Percentiles rank a stretch among this genome's conserved stretches.
phyloP scores from a whole-genome alignment of 2,113 vertebrate species.

The Gavia stellata region DNA sequence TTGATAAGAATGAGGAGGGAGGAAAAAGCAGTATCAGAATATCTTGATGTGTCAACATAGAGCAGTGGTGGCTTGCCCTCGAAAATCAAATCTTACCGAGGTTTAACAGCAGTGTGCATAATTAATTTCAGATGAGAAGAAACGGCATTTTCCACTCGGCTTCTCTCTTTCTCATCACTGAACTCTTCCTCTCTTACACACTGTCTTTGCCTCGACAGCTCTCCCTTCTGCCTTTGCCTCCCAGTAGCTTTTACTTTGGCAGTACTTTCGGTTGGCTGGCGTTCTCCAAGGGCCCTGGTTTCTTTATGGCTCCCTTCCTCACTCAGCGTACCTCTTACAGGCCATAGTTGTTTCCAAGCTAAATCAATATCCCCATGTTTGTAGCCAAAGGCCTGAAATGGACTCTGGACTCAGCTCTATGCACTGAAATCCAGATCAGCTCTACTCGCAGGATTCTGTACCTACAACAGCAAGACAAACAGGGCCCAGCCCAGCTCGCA shows the following conservation, averaged over 20 bases:
- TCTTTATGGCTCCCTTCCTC: background rate
- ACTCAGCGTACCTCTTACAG: background rate
- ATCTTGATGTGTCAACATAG: background rate
- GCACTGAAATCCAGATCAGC: background rate
- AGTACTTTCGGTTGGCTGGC: background rate
- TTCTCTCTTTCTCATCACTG: background rate
- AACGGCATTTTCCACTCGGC: background rate
- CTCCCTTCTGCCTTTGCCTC: background rate
- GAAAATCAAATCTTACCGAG: background rate
- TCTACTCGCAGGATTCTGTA: background rate
- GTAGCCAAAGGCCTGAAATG: background rate
- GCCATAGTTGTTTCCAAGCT: background rate
- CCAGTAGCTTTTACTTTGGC: background rate
- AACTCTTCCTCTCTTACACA: background rate
- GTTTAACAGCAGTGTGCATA: background rate
- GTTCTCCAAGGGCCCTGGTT: background rate
- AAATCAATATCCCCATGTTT: background rate
- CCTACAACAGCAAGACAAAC: background rate
- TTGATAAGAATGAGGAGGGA: background rate
- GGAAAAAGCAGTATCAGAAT: background rate
- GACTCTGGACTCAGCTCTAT: background rate
- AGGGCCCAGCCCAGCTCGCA: background rate
- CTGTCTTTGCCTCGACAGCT: background rate
- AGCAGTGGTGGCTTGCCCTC: background rate
- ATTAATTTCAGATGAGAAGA: background rate